phyloP scores from a whole-genome alignment of 2,888 invertebrate species.

The Nomada ferruginata region DNA sequence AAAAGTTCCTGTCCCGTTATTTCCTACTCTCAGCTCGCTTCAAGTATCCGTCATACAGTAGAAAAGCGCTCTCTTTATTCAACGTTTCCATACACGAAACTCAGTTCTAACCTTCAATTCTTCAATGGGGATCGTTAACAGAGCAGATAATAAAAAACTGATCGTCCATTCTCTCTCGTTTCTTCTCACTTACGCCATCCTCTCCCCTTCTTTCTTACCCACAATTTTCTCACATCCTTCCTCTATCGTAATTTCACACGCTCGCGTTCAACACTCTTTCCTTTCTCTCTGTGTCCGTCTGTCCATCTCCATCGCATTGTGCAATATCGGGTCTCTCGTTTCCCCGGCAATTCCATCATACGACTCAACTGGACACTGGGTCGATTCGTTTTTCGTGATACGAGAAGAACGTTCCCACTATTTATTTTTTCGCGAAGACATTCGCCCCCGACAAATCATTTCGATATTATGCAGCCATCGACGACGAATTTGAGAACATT shows the following conservation, averaged over 20 bases:
- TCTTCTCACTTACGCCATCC: conserved; percentile 28
- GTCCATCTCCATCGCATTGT: conserved; percentile 70
- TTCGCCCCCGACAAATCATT: too few relatives aligned
- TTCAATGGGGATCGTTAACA: conserved; percentile 33
- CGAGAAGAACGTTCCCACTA: not conserved
- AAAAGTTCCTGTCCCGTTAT: conserved; percentile 9
- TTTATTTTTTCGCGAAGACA: not conserved
- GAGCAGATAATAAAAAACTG: conserved; percentile 29
- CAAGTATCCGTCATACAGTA: not conserved
- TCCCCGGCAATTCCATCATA: not conserved
- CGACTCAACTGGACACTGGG: conserved; percentile 3
- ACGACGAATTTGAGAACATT: too few relatives aligned
- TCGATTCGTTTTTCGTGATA: conserved; percentile 10
- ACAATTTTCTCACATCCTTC: not conserved
- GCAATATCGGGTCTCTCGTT: conserved; percentile 37
- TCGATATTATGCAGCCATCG: too few relatives aligned
- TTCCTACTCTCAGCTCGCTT: conserved; percentile 3
- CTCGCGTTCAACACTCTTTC: conserved; percentile 36
- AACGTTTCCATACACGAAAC: not conserved
- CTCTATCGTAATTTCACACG: conserved; percentile 27
- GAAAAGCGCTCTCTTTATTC: conserved; percentile 1
- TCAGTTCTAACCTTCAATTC: not conserved
- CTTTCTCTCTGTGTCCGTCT: conserved; percentile 73
- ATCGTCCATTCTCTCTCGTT: conserved; percentile 8
- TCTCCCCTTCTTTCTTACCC: conserved; percentile 30